A percentile compares a stretch with the other conserved stretches of the same genome.
Evolutionary conservation across 1,140 invertebrate species (phyloP).

Genomic region (Myzus persicae): DNA sequence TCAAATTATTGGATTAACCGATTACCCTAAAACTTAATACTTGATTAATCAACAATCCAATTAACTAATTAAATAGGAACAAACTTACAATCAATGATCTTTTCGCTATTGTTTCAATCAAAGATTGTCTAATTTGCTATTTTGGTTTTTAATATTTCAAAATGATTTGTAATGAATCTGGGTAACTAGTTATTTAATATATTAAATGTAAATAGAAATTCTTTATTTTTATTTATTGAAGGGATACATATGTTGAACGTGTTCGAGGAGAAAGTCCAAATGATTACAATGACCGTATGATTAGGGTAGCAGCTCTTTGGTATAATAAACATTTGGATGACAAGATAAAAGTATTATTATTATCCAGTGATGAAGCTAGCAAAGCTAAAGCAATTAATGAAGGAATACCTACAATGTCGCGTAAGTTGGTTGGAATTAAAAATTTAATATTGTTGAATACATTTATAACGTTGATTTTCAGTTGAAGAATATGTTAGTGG

Average conservation of each 20-base stretch:
- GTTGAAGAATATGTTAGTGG: slow-evolving; percentile 78
- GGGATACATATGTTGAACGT: slow-evolving; percentile 87
- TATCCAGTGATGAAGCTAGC: slow-evolving; percentile 89
- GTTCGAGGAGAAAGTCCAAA: slow-evolving; percentile 82
- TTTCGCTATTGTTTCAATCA: neutral
- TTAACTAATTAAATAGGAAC: neutral
- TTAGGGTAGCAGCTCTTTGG: slow-evolving; percentile 82
- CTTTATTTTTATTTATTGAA: slow-evolving; percentile 65
- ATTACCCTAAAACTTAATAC: too few relatives aligned
- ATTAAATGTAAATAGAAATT: neutral
- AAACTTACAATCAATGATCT: too few relatives aligned
- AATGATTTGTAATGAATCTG: neutral
- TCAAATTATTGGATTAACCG: neutral
- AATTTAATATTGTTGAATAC: neutral
- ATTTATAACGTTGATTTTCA: slow-evolving; percentile 64
- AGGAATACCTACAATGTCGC: slow-evolving; percentile 73
- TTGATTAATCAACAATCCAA: neutral
- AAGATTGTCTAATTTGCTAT: neutral
- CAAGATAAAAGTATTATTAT: slow-evolving; percentile 75
- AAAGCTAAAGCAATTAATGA: slow-evolving; percentile 75
- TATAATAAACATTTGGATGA: slow-evolving; percentile 72
- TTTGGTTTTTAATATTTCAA: neutral
- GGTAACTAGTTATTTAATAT: neutral
- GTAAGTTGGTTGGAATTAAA: slow-evolving; percentile 66
- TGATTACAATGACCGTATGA: slow-evolving; percentile 92